These are phyloP conservation scores for Leistus spinibarbis DNA, from an alignment of 2,888 invertebrate species.

Conservation along the genomic window DNA sequence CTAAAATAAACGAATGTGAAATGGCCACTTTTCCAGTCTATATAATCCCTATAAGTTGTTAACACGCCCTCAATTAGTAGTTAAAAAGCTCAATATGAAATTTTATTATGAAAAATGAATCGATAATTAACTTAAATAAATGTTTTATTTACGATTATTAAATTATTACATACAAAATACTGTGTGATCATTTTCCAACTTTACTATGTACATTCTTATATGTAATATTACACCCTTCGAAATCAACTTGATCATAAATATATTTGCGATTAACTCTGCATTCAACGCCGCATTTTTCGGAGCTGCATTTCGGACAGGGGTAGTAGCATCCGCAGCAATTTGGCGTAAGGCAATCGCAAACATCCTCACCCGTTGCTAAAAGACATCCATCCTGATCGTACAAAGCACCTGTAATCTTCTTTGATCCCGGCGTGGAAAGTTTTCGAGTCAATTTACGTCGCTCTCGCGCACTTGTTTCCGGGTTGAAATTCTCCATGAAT, in stretches of 20 bases:
- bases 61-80: no score
- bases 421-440: slow-evolving; percentile 60
- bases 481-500: slow-evolving; percentile 71
- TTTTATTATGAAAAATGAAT: no score
- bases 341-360: slow-evolving; percentile 84
- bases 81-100: no score
- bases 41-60: no score
- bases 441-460: slow-evolving; percentile 77
- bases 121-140: no score
- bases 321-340: slow-evolving; percentile 86
- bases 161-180: no score
- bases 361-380: slow-evolving; percentile 67
- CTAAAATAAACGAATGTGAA: no score
- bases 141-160: no score
- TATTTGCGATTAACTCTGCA: slow-evolving; percentile 81
- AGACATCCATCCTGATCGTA: slow-evolving; percentile 76
- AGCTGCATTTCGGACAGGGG: slow-evolving; percentile 74
- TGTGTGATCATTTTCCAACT: not conserved
- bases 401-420: slow-evolving; percentile 62
- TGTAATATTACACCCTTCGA: slow-evolving; percentile 76
- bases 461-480: slow-evolving; percentile 79
- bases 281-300: slow-evolving; percentile 78
- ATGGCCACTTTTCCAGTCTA: no score
- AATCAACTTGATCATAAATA: slow-evolving; percentile 77
- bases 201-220: slow-evolving; percentile 61